Base-by-base conservation (phyloP, 2,797 vertebrate genomes). In the Gallirallus australis region DNA sequence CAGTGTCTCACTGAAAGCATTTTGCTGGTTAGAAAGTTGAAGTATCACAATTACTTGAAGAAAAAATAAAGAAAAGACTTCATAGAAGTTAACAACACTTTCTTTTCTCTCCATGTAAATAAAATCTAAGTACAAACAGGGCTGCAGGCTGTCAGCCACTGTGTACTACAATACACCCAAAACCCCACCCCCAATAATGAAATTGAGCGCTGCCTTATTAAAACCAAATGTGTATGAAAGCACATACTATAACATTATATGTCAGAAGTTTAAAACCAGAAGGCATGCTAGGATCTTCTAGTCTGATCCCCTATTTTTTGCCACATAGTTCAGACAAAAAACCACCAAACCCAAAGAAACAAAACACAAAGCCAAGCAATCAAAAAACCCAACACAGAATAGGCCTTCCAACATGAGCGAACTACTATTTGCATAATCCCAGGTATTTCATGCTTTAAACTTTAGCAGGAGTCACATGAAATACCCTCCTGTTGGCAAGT, bases 371-470 rank as follows among this genome's bases (percentile, higher is more conserved):
- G 42, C 18, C 42, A 19, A 45, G 8, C 42, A 20, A 45, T 19
- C 18, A 45, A 45, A 45, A 42, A 42, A 42, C 42, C 18, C 18
- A 81, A 35, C 35, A 0, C 14, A 7, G 61, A 66, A 33, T 0
- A 39, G 11, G 18, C 14, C 37, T 30, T 15, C 19, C 15, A 40
- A 65, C 6, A 33, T 11, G 33, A 72, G 3, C 5, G 4, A 89
- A 53, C 8, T 27, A 6, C 40, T 21, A 48, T 48, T 39, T 39
- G 15, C 20, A 28, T 30, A 39, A 80, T n/a, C 13, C 28, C 73
- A 65, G 39, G 40, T 9, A 23, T 15, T n/a, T 79, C 33, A 53
- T 14, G 19, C 37, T 79, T 72, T 53, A 53, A 59, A 40, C 19
- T 53, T 10, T 21, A 53, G 27, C 2, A 73, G 14, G 12, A 73